phyloP scores from a whole-genome alignment of 2,888 invertebrate genomes.

The Neoascia interrupta region DNA sequence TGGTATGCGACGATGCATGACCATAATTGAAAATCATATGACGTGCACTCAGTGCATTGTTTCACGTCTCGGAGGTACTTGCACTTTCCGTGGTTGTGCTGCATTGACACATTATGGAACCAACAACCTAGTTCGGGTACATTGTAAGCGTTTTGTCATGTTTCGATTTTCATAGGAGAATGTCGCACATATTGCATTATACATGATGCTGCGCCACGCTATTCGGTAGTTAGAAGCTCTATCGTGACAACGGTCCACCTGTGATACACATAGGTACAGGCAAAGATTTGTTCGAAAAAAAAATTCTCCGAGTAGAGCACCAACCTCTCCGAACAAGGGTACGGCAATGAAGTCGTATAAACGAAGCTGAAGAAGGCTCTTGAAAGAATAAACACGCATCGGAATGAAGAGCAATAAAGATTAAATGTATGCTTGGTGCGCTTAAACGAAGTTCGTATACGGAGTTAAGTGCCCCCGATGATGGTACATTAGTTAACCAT shows the following conservation, averaged over 20 bases:
- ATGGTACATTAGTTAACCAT: constrained; percentile 22
- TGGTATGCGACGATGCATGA: constrained; percentile 44
- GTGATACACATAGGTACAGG: constrained; percentile 16
- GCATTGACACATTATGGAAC: constrained; percentile 43
- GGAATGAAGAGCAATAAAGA: constrained; percentile 21
- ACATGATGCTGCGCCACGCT: constrained; percentile 61
- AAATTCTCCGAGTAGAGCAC: constrained; percentile 6
- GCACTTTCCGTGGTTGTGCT: constrained; percentile 42
- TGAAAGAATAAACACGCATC: constrained; percentile 20
- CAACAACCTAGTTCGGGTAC: constrained; percentile 42
- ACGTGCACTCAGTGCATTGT: constrained; percentile 39
- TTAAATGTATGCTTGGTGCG: constrained; percentile 2
- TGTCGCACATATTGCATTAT: constrained; percentile 36
- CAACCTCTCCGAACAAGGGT: constrained; percentile 5
- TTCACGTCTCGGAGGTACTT: constrained; percentile 43
- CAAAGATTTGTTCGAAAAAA: not conserved
- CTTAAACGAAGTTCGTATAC: constrained; percentile 17
- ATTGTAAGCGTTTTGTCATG: constrained; percentile 14
- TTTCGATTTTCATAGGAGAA: constrained; percentile 50
- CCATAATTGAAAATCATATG: constrained; percentile 53
- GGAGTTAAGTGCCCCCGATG: constrained; percentile 28
- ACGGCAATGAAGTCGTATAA: constrained; percentile 18
- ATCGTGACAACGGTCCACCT: constrained; percentile 36
- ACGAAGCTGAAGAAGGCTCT: constrained; percentile 7
- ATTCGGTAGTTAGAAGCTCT: constrained; percentile 4